A percentile compares a stretch with the other conserved stretches of the same genome.
These are phyloP conservation scores for Chlamydotis undulata DNA, from an alignment of 2,113 vertebrate species.

Conservation along the genomic window DNA sequence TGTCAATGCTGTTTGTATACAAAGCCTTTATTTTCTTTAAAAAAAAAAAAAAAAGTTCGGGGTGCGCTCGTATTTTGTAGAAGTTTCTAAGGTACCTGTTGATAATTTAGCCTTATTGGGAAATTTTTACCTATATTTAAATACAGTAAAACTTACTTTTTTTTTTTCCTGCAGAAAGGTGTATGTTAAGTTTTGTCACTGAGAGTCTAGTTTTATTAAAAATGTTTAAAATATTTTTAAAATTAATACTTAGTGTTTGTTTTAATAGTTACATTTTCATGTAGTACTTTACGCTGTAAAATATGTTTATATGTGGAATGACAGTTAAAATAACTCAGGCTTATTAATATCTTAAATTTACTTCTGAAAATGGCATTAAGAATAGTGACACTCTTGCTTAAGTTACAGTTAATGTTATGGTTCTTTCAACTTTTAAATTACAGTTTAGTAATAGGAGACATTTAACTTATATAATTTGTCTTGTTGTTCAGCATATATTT, in stretches of 20 bases:
- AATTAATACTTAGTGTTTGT: background rate
- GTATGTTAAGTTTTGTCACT: background rate
- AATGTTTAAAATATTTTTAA: background rate
- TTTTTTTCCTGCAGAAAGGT: background rate
- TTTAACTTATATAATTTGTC: background rate
- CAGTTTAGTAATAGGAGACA: background rate
- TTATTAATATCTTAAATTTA: background rate
- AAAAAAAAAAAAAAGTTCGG: background rate
- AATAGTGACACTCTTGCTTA: background rate
- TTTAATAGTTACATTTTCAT: background rate
- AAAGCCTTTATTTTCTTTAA: background rate
- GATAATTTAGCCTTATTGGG: background rate
- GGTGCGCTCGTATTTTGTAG: background rate
- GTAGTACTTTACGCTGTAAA: background rate
- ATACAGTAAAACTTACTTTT: background rate
- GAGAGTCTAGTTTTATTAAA: background rate
- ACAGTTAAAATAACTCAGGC: background rate
- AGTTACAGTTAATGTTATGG: background rate
- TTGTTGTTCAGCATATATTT: background rate
- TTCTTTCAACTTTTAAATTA: background rate
- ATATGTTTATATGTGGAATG: background rate
- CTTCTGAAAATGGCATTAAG: background rate
- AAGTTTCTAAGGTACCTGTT: background rate
- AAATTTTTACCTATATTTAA: background rate
- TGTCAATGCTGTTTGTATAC: background rate